Conservation (phyloP, 2,888 invertebrate species). For the Drosophila antonietae region DNA sequence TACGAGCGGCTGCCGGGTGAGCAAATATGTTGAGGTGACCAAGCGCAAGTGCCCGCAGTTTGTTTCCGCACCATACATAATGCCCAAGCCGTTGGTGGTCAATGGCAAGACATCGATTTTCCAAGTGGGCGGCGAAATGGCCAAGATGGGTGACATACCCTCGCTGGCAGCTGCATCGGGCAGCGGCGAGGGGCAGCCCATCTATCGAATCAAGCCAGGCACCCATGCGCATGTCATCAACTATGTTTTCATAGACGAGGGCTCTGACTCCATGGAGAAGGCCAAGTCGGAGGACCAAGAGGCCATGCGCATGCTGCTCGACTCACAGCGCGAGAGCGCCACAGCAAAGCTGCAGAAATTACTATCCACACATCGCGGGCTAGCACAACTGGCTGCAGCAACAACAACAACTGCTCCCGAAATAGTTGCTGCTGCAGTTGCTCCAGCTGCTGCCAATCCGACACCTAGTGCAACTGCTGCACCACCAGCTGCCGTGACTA, state of each 20-base stretch:
- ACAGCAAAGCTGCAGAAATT: slow-evolving; percentile 80
- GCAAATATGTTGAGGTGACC: slow-evolving; percentile 73
- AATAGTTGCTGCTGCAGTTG: background rate
- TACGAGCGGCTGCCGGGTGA: slow-evolving; percentile 58
- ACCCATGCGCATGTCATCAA: slow-evolving; percentile 84
- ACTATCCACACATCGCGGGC: slow-evolving; percentile 69
- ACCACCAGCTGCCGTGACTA: slow-evolving; percentile 35
- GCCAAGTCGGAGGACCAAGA: slow-evolving; percentile 80
- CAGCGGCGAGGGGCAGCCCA: slow-evolving; percentile 49
- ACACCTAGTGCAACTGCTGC: background rate
- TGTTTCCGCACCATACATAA: slow-evolving; percentile 73
- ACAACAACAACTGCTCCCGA: background rate
- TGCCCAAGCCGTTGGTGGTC: slow-evolving; percentile 80
- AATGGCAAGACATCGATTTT: slow-evolving; percentile 83
- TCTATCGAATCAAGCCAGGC: slow-evolving; percentile 83
- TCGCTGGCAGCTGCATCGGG: slow-evolving; percentile 45
- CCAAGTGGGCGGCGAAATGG: slow-evolving; percentile 79
- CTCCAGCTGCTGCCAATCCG: background rate
- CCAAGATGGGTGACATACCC: slow-evolving; percentile 76
- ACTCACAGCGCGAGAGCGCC: slow-evolving; percentile 81
- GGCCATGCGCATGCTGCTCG: slow-evolving; percentile 78
- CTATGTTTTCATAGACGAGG: slow-evolving; percentile 82
- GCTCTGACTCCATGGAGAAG: slow-evolving; percentile 79
- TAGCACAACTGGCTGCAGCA: background rate
- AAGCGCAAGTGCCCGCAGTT: slow-evolving; percentile 81